Conservation (phyloP, 1,140 invertebrate species). For the Mesaphorura yosii region DNA sequence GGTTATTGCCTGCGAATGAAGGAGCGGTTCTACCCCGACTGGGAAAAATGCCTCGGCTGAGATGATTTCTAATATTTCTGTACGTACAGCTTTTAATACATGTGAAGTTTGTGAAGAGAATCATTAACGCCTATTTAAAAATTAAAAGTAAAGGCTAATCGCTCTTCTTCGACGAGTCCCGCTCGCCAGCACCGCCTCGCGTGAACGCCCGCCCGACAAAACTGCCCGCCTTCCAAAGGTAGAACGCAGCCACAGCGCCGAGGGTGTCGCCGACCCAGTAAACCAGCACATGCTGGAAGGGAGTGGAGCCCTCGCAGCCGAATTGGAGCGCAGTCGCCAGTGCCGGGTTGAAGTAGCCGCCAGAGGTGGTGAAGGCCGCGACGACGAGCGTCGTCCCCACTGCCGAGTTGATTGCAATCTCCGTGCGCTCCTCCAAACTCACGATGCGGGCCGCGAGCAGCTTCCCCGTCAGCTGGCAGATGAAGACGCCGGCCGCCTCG, state of each 20-base stretch:
- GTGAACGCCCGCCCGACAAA: too few relatives aligned
- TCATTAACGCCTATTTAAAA: too few relatives aligned
- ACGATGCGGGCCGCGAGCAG: constrained; percentile 51
- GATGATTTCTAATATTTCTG: too few relatives aligned
- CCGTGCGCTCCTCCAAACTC: constrained; percentile 47
- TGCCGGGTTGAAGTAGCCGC: constrained; percentile 87
- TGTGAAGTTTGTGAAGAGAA: too few relatives aligned
- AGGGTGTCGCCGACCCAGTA: constrained; percentile 63
- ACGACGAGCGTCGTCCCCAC: constrained; percentile 67
- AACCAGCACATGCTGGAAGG: constrained; percentile 66
- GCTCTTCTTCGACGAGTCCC: too few relatives aligned
- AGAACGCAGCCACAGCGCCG: not conserved
- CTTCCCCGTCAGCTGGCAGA: constrained; percentile 58
- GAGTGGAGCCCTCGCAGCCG: constrained; percentile 67
- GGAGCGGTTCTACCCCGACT: too few relatives aligned
- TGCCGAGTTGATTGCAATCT: constrained; percentile 55
- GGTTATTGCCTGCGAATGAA: too few relatives aligned
- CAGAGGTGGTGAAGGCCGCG: constrained; percentile 76
- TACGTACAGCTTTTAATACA: too few relatives aligned
- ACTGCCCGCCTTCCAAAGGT: too few relatives aligned
- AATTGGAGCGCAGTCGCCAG: constrained; percentile 74
- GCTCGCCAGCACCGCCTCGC: too few relatives aligned
- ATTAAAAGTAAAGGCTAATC: too few relatives aligned
- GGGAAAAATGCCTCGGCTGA: too few relatives aligned
- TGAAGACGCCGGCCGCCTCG: constrained; percentile 60